Evolutionary conservation across 2,888 invertebrate species (phyloP), one percentile per base, ranked within the genome.

Genomic region (Ichneumoninae sp.): DNA sequence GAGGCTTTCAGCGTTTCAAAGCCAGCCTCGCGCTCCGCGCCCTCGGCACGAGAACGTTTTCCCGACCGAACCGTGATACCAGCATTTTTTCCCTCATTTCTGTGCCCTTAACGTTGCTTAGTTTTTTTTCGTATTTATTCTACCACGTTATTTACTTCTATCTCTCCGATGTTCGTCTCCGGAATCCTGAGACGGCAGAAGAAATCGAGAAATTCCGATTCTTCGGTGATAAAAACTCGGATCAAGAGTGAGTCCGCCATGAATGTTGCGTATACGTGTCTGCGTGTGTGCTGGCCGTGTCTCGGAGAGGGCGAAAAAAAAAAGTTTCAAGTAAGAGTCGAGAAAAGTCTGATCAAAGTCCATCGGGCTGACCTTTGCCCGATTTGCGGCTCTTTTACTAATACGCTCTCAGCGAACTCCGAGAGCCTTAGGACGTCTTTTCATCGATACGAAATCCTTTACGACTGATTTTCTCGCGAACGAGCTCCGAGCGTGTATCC

Each of bases 31-130:
- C 52, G 36, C 36, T 19, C 50, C 19, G 52, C 33, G 52, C 40
- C 19, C 6, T 16, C n/a, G 26, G 40, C 22, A 66, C 52, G 66
- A 40, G 66, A 74, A 68, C 80, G 52, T 26, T 80, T 80, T 65
- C n/a, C 10, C 75, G 80, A 52, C 80, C 47, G 47, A 80, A 66
- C 36, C 57, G 70, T 76, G 79, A 78, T 47, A 22, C 78, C 47
- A 44, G 76, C 70, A 66, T 80, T 75, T 80, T 50, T 75, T 47
- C 52, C 76, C 22, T 77, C 44, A 47, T 8, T 30, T 13, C 13
- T 62, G 19, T 47, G n/a, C 19, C 16, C 47, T 16, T 16, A 22
- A 22, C 62, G 16, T 19, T 50, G 7, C 13, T 71, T 50, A 36
- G 40, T 8, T 44, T 26, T 57, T 40, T 62, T 77, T 40, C 22